A percentile compares a stretch with the other conserved stretches of the same genome.
Conservation (phyloP, 2,113 vertebrate species). For the Thomomys bottae region DNA sequence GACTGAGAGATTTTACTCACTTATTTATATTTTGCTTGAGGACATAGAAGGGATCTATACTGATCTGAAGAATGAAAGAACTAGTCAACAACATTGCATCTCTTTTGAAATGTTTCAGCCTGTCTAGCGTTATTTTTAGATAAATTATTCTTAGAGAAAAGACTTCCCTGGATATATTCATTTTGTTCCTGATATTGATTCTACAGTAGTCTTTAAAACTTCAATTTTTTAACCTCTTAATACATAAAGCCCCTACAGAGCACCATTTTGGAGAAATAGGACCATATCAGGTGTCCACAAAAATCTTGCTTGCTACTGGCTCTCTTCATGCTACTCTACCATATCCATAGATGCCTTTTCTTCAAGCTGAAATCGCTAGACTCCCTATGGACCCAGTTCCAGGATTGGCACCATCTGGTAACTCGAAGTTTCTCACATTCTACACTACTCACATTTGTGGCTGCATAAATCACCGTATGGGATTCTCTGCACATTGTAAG, state of each 20-base stretch:
- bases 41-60: background rate
- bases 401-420: background rate
- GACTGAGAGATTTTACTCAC: background rate
- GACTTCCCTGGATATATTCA: background rate
- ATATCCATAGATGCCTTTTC: background rate
- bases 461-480: background rate
- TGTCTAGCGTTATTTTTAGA: background rate
- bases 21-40: background rate
- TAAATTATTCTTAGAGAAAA: conserved; percentile 23
- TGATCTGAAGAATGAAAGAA: background rate
- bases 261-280: background rate
- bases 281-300: background rate
- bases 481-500: background rate
- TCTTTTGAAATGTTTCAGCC: background rate
- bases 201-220: background rate
- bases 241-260: background rate
- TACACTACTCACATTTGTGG: background rate
- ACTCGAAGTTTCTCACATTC: background rate
- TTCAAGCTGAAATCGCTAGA: too few species aligned
- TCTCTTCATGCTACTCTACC: background rate
- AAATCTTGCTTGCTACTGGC: background rate
- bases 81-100: background rate
- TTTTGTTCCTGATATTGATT: background rate
- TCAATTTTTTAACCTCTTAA: background rate
- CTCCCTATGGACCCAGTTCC: too few species aligned